A percentile compares a stretch with the other conserved stretches of the same genome.
Conservation (phyloP, 2,797 vertebrate species). For the Morus bassanus region DNA sequence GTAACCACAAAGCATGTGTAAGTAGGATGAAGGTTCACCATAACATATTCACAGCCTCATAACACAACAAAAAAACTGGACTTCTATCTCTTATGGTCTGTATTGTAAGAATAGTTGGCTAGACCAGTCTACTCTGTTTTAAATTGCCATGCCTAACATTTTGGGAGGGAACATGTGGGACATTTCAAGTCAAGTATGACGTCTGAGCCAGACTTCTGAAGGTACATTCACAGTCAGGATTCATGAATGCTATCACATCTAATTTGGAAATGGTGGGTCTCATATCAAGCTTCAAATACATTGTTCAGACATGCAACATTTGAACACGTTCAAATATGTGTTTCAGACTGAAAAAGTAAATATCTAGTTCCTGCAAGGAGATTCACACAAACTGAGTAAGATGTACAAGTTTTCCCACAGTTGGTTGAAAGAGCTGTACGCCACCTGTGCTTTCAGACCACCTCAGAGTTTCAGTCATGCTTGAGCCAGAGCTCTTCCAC, state of each 20-base stretch:
- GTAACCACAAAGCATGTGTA: background rate
- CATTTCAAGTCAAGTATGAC: background rate
- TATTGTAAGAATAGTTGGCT: background rate
- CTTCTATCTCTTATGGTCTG: background rate
- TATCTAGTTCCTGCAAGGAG: too few relatives aligned
- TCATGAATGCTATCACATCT: background rate
- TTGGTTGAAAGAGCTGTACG: background rate
- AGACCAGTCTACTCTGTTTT: background rate
- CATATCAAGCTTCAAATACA: background rate
- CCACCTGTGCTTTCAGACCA: background rate
- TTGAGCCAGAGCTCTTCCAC: background rate
- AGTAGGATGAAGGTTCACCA: background rate
- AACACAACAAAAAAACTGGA: background rate
- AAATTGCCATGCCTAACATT: background rate
- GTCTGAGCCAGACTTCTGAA: background rate
- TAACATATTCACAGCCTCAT: background rate
- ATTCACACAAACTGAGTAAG: background rate
- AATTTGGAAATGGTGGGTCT: background rate
- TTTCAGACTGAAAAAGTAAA: background rate
- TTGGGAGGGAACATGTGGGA: background rate
- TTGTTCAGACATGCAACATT: too few relatives aligned
- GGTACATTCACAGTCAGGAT: too few relatives aligned
- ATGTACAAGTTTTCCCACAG: background rate
- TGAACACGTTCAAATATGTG: background rate
- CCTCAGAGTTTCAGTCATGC: background rate